Percentiles rank a stretch among this genome's conserved stretches.
These are phyloP conservation scores for Piaya cayana DNA, from an alignment of 2,113 vertebrate species.

Conservation along the genomic window DNA sequence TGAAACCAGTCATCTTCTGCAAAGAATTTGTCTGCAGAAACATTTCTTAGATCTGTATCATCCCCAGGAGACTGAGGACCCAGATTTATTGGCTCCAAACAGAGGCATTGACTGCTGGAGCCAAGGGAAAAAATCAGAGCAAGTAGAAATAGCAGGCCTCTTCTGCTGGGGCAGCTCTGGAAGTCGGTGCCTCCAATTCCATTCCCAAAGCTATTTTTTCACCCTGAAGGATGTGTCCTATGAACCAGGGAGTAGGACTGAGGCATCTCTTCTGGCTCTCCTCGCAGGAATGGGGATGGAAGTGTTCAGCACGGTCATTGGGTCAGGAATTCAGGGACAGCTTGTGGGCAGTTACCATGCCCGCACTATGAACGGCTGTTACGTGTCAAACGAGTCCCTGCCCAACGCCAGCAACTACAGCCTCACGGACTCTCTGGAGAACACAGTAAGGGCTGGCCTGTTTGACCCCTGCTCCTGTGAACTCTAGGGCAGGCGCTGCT, in stretches of 20 bases:
- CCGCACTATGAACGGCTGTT: slow-evolving; percentile 61
- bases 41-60: background rate
- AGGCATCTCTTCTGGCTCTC: background rate
- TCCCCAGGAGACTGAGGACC: background rate
- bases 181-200: background rate
- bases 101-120: background rate
- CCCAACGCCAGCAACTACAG: background rate
- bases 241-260: background rate
- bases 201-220: background rate
- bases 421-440: slow-evolving; percentile 25
- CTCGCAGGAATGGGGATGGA: slow-evolving; percentile 79
- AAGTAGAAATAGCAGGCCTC: background rate
- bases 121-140: background rate
- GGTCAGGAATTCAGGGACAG: slow-evolving; percentile 77
- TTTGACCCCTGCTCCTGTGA: background rate
- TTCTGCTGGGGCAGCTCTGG: background rate
- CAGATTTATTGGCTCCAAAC: background rate
- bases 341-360: slow-evolving; percentile 75
- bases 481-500: background rate
- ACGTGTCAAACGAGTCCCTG: background rate
- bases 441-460: slow-evolving; percentile 40
- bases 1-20: background rate
- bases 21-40: background rate
- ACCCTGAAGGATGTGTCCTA: background rate
- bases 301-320: slow-evolving; percentile 77